Conservation (phyloP, 2,797 vertebrate genomes). For the Hypotaenidia okinawae region DNA sequence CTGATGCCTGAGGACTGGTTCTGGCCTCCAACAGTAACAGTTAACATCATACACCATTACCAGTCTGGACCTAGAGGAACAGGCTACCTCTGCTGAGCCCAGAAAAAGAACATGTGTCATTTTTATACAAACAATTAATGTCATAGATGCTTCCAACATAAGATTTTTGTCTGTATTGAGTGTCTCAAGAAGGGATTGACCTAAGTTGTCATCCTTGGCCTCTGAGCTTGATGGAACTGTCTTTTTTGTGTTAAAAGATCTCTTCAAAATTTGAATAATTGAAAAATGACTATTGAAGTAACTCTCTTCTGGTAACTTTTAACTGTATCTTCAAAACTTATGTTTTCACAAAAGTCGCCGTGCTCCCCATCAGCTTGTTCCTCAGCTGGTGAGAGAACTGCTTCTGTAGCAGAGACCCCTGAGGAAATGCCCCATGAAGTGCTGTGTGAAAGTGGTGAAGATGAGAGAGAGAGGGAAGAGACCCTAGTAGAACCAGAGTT, state of each 20-base stretch:
- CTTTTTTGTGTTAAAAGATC: neutral
- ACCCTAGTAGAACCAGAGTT: slow-evolving; percentile 85
- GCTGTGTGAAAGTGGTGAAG: neutral
- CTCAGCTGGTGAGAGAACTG: slow-evolving; percentile 25
- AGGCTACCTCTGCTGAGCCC: too few species aligned
- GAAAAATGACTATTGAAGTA: neutral
- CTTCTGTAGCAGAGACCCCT: neutral
- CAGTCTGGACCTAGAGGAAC: too few species aligned
- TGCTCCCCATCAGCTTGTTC: neutral
- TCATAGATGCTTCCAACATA: neutral
- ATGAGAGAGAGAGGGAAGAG: slow-evolving; percentile 28
- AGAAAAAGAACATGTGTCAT: too few species aligned
- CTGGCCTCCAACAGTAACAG: neutral
- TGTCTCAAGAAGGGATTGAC: neutral
- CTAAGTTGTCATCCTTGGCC: neutral
- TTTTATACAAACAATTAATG: too few species aligned
- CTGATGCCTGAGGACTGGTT: neutral
- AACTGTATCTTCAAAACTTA: neutral
- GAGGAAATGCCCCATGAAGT: neutral
- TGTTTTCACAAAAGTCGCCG: neutral
- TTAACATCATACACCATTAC: too few species aligned
- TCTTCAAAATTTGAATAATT: neutral
- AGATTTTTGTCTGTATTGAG: neutral
- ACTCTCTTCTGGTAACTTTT: neutral
- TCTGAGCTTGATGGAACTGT: neutral